Percentiles rank a stretch among this genome's conserved stretches.
These are phyloP conservation scores for Gobionotothen gibberifrons DNA, from an alignment of 2,797 vertebrate species.

Conservation along the genomic window DNA sequence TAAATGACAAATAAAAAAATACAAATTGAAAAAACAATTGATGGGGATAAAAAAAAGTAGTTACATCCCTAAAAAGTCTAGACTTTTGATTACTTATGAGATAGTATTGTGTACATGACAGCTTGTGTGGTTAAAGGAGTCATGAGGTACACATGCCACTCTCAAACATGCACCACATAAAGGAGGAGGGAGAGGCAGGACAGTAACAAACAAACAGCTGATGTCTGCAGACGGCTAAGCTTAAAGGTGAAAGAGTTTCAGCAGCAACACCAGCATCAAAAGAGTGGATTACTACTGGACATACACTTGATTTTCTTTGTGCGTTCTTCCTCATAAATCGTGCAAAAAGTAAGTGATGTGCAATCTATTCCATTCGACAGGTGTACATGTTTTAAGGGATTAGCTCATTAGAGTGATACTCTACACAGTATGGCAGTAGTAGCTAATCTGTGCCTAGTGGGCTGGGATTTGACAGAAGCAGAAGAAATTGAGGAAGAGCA, in stretches of 20 bases:
- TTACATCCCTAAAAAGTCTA: constrained; percentile 13
- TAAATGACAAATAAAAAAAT: neutral
- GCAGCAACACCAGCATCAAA: constrained; percentile 32
- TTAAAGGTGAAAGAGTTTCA: constrained; percentile 22
- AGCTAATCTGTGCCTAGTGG: constrained; percentile 5
- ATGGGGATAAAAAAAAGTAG: neutral
- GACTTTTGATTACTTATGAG: constrained; percentile 52
- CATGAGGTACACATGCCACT: constrained; percentile 13
- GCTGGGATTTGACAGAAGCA: constrained; percentile 13
- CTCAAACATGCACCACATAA: constrained; percentile 13
- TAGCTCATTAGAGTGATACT: constrained; percentile 3
- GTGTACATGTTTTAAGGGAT: constrained; percentile 6
- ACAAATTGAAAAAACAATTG: neutral
- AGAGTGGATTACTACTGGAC: constrained; percentile 6
- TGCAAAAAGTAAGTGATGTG: constrained; percentile 34
- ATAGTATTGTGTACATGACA: constrained; percentile 51
- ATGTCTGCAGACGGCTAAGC: constrained; percentile 36
- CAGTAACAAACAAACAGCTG: constrained; percentile 25
- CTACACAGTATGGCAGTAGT: constrained; percentile 52
- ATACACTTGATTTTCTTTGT: neutral
- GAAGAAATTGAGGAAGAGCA: neutral
- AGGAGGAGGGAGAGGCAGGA: constrained; percentile 42
- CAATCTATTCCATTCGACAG: neutral
- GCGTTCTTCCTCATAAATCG: neutral
- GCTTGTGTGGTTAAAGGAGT: constrained; percentile 43